Conservation (phyloP, 2,888 invertebrate species). For the Lymantria dispar region DNA sequence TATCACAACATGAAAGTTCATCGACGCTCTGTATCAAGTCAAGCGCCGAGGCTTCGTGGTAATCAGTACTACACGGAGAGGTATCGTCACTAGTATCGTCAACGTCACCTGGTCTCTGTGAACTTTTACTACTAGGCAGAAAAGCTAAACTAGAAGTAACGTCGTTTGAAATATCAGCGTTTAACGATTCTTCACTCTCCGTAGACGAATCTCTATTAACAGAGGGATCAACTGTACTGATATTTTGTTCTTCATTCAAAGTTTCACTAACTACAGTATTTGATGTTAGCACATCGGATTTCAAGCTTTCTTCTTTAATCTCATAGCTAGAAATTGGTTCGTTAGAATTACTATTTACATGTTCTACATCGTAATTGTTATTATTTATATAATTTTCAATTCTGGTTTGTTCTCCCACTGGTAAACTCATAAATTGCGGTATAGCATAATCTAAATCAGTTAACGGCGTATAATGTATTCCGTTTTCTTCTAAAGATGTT, state of each 20-base stretch:
- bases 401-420: conserved; percentile 55
- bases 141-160: conserved; percentile 76
- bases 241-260: conserved; percentile 52
- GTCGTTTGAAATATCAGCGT: conserved; percentile 71
- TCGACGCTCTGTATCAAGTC: conserved; percentile 69
- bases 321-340: conserved; percentile 34
- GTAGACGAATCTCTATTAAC: conserved; percentile 57
- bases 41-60: conserved; percentile 75
- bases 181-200: conserved; percentile 68
- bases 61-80: conserved; percentile 75
- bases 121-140: conserved; percentile 73
- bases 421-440: conserved; percentile 73
- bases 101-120: conserved; percentile 51
- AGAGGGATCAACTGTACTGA: conserved; percentile 38
- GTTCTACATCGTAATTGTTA: conserved; percentile 29
- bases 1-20: conserved; percentile 69
- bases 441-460: conserved; percentile 71
- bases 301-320: conserved; percentile 25
- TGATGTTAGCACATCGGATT: conserved; percentile 25
- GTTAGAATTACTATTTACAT: conserved; percentile 29
- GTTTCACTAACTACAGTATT: conserved; percentile 38
- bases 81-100: conserved; percentile 74
- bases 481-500: conserved; percentile 51
- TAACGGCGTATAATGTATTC: conserved; percentile 68
- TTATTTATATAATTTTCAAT: conserved; percentile 41